phyloP scores from a whole-genome alignment of 2,797 vertebrate genomes.

The Xerus rutilus region DNA sequence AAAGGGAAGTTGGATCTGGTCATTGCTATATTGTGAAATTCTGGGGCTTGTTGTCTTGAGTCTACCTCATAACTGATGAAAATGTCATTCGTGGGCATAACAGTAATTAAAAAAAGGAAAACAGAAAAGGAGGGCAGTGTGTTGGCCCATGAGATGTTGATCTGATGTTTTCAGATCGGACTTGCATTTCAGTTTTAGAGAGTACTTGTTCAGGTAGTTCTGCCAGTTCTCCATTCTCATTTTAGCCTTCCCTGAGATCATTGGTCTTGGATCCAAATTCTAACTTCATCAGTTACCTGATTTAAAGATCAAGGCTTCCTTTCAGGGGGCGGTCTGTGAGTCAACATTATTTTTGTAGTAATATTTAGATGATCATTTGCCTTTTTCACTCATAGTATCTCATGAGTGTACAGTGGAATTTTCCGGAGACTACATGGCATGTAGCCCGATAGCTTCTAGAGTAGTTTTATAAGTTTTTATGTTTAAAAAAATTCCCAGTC shows the following conservation, averaged over 20 bases:
- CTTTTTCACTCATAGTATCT: background rate
- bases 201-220: background rate
- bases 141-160: background rate
- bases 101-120: background rate
- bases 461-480: background rate
- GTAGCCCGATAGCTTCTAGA: background rate
- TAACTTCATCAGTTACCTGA: conserved; percentile 1
- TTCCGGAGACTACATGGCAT: background rate
- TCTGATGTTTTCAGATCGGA: background rate
- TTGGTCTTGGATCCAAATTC: background rate
- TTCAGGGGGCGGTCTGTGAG: background rate
- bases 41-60: background rate
- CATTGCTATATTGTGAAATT: background rate
- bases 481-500: background rate
- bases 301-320: background rate
- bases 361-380: conserved; percentile 10
- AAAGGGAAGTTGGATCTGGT: background rate
- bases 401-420: background rate
- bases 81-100: background rate
- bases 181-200: background rate
- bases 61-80: background rate
- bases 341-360: background rate
- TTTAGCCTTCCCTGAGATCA: background rate
- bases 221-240: background rate
- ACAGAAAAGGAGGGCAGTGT: background rate